A percentile compares a stretch with the other conserved stretches of the same genome.
These are phyloP conservation scores for Leptestheria dahalacensis DNA, from an alignment of 1,140 invertebrate species.

Conservation along the genomic window DNA sequence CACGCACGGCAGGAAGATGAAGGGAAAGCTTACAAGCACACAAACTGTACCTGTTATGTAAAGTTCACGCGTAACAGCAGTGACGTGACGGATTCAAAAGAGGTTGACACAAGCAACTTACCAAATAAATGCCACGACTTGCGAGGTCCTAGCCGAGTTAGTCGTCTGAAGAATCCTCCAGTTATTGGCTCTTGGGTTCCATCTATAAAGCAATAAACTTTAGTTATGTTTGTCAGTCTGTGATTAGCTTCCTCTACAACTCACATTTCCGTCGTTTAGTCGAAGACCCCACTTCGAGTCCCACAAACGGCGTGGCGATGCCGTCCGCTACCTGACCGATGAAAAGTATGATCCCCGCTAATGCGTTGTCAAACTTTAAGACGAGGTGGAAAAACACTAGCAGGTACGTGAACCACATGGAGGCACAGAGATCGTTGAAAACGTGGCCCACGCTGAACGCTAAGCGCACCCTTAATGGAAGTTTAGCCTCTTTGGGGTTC, in stretches of 20 bases:
- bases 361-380: slow-evolving; percentile 50
- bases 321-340: slow-evolving; percentile 83
- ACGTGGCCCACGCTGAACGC: slow-evolving; percentile 52
- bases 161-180: slow-evolving; percentile 32
- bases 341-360: slow-evolving; percentile 63
- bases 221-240: not conserved
- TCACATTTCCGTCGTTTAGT: no score
- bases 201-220: not conserved
- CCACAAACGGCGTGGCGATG: slow-evolving; percentile 73
- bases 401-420: slow-evolving; percentile 96
- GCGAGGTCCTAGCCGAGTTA: slow-evolving; percentile 53
- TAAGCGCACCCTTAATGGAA: slow-evolving; percentile 7
- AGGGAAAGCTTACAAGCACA: slow-evolving; percentile 67
- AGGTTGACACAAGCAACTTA: no score
- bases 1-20: slow-evolving; percentile 72
- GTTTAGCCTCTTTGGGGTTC: not conserved
- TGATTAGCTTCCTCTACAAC: no score
- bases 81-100: not conserved
- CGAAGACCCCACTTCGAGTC: slow-evolving; percentile 56
- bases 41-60: slow-evolving; percentile 51
- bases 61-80: no score
- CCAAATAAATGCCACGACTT: slow-evolving; percentile 88
- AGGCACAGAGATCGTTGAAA: slow-evolving; percentile 85
- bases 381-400: slow-evolving; percentile 81
- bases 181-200: slow-evolving; percentile 1